phyloP scores from a whole-genome alignment of 2,797 vertebrate genomes.

The Numenius phaeopus region DNA sequence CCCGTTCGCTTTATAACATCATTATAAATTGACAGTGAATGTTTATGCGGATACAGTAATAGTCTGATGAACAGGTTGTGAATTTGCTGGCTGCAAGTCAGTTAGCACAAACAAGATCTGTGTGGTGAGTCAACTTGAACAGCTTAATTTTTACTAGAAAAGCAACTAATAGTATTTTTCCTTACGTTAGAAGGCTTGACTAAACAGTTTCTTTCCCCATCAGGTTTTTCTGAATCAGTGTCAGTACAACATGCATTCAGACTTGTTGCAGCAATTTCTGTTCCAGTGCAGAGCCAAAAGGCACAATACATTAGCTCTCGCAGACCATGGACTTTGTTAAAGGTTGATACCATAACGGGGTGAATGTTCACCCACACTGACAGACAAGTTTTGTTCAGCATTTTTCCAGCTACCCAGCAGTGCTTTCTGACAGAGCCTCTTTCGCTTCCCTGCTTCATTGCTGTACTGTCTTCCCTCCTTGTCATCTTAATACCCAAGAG shows the following conservation, averaged over 20 bases:
- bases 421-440: neutral
- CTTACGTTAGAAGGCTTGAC: neutral
- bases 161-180: neutral
- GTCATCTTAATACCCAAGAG: neutral
- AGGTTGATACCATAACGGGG: neutral
- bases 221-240: neutral
- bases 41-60: neutral
- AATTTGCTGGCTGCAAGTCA: neutral
- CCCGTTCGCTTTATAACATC: neutral
- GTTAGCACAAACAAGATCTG: neutral
- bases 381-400: neutral
- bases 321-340: neutral
- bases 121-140: neutral
- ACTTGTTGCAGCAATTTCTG: neutral
- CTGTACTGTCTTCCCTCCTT: neutral
- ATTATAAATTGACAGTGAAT: neutral
- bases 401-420: neutral
- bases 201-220: neutral
- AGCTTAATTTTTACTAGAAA: neutral
- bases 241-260: neutral
- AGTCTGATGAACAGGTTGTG: neutral
- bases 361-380: neutral
- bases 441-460: neutral
- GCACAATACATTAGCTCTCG: neutral
- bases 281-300: neutral